Conservation (phyloP, 2,797 vertebrate genomes). For the Amblyraja radiata region DNA sequence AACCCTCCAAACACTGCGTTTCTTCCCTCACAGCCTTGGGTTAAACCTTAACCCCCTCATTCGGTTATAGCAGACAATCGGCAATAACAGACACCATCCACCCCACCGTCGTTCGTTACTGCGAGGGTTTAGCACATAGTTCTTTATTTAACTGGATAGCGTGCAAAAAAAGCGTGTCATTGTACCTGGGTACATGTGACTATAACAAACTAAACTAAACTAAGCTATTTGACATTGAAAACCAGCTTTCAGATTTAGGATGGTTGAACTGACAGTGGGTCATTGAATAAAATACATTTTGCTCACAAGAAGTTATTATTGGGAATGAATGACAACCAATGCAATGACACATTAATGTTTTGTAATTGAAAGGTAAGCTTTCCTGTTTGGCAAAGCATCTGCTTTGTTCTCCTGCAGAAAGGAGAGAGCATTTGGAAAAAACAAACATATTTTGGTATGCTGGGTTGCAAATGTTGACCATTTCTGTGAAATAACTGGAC, state of each 20-base stretch:
- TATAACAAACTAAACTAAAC: too few relatives aligned
- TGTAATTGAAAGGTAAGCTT: not conserved
- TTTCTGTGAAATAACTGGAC: slow-evolving; percentile 5
- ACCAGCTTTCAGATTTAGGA: not conserved
- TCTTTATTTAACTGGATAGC: too few relatives aligned
- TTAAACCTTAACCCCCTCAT: too few relatives aligned
- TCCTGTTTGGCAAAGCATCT: not conserved
- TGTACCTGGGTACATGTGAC: too few relatives aligned
- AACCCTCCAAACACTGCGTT: too few relatives aligned
- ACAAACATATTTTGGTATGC: not conserved
- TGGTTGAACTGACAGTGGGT: not conserved
- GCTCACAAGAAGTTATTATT: not conserved
- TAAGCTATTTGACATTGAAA: not conserved
- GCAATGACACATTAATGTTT: not conserved
- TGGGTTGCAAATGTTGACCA: not conserved
- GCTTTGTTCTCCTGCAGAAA: not conserved
- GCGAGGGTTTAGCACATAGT: too few relatives aligned
- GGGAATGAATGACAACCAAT: not conserved
- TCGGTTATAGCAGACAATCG: too few relatives aligned
- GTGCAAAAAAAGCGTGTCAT: too few relatives aligned
- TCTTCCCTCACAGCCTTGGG: too few relatives aligned
- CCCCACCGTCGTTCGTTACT: too few relatives aligned
- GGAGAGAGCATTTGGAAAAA: not conserved
- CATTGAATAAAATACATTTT: not conserved
- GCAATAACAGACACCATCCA: too few relatives aligned